These are phyloP conservation scores for Pionites leucogaster DNA, from an alignment of 2,113 vertebrate species.

Conservation along the genomic window DNA sequence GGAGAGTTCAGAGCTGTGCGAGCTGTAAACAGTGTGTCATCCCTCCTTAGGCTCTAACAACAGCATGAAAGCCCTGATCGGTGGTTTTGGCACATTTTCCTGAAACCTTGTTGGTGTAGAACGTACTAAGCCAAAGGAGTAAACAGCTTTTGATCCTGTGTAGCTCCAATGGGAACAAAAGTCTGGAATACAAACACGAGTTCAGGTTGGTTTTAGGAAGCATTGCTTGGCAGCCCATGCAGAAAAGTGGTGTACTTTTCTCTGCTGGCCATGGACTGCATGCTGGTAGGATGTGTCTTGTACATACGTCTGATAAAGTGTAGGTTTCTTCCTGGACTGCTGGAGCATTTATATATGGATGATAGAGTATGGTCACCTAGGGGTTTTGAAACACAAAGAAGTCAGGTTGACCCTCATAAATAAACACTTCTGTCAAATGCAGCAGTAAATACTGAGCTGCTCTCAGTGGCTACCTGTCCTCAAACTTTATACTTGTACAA, in stretches of 20 bases:
- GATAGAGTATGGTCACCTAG: neutral
- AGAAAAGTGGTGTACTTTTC: neutral
- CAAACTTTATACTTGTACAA: rapidly evolving
- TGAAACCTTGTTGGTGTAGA: neutral
- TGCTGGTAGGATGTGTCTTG: neutral
- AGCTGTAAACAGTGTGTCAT: constrained; percentile 59
- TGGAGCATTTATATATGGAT: neutral
- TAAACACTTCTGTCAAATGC: neutral
- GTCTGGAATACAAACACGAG: neutral
- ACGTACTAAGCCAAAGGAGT: neutral
- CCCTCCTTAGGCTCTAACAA: constrained; percentile 33
- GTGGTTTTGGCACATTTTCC: constrained; percentile 15
- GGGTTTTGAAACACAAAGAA: neutral
- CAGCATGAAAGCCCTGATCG: constrained; percentile 23
- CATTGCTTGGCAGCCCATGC: neutral
- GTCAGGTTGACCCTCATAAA: neutral
- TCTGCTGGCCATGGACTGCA: neutral
- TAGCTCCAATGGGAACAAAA: neutral
- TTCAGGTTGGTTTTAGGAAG: neutral
- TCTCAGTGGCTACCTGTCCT: neutral
- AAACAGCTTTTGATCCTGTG: constrained; percentile 39
- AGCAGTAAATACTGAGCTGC: neutral
- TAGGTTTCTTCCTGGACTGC: neutral
- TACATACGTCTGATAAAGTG: neutral
- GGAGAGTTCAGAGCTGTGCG: neutral